Conservation (phyloP, 1,140 invertebrate species). For the Cydia fagiglandana region DNA sequence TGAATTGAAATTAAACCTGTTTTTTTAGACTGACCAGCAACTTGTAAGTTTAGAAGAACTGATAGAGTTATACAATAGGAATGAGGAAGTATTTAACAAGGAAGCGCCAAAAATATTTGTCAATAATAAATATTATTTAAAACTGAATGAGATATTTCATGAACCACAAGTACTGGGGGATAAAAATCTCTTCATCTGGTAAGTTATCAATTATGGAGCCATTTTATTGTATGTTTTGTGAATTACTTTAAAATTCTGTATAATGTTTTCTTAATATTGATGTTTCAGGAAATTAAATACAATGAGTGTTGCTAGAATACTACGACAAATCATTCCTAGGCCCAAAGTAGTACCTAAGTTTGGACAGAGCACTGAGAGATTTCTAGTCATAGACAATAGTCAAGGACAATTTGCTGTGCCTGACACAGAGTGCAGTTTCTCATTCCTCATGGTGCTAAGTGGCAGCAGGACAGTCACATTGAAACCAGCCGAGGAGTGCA, state of each 20-base stretch:
- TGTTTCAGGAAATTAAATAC: constrained; percentile 84
- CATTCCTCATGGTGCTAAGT: constrained; percentile 84
- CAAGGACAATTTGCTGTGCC: constrained; percentile 82
- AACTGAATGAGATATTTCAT: constrained; percentile 53
- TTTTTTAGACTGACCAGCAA: constrained; percentile 63
- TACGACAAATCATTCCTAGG: constrained; percentile 83
- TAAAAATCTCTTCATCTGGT: constrained; percentile 59
- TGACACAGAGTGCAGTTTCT: constrained; percentile 87
- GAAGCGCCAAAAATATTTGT: constrained; percentile 79
- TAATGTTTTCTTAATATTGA: neutral
- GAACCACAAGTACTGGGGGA: constrained; percentile 39
- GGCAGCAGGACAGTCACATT: constrained; percentile 84
- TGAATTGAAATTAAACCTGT: constrained; percentile 35
- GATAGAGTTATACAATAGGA: constrained; percentile 52
- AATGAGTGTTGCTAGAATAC: constrained; percentile 82
- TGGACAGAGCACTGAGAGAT: constrained; percentile 86
- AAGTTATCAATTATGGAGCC: no score
- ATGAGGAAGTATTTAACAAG: constrained; percentile 74
- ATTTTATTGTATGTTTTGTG: no score
- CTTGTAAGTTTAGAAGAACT: constrained; percentile 49
- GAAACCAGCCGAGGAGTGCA: constrained; percentile 84
- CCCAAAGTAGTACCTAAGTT: constrained; percentile 81
- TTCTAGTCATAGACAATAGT: constrained; percentile 83
- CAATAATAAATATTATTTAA: constrained; percentile 69
- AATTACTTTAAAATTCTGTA: neutral